Evolutionary conservation across 30 jellyfish, hydroid and myxozoan genomes (phyloP), one percentile per base, ranked within the genome.

Genomic region (Hydractinia echinata): DNA sequence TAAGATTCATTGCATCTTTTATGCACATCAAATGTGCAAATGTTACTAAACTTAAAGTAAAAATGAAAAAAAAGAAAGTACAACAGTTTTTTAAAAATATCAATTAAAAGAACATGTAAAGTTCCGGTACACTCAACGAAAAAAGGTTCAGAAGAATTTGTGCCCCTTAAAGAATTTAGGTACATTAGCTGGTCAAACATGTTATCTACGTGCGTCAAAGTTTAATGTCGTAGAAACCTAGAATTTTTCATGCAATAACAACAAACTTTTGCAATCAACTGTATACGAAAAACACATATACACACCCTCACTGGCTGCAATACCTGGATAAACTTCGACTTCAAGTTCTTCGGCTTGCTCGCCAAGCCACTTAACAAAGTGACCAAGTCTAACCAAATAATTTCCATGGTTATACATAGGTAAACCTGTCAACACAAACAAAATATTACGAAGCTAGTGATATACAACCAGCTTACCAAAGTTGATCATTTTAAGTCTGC

Each of bases 341-440:
- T 89, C 98, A 52, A 92, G 91, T 48, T 84, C 95, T 83, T 92
- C 98, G 7, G 98, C 98, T 81, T 92, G 98, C 49, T 92, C 98
- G 2, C 98, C 98, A 8, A 92, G 85, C 98, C 98, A 92, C 53
- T 81, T 76, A 2, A 92, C 98, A 80, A 92, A 84, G 49, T 83
- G 82, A 10, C 98, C 98, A 49, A 92, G 89, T 53, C 96, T 79
- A 7, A 92, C 98, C 16, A 92, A 67, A 61, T 92, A 92, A 74
- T 92, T 92, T 39, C 98, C 98, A 76, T 92, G 98, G 89, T 92
- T 92, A 54, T 88, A 88, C 98, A 92, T 92, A 4, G 98, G 98
- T 9, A 92, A 72, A 6, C 98, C 98, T 92, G 4, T n/a, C 74
- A 64, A 64, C 51, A 51, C 9, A 64, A 64, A n/a, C 51, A 6